Evolutionary conservation across 2,888 invertebrate species (phyloP).

Genomic region (Amaurobius ferox): DNA sequence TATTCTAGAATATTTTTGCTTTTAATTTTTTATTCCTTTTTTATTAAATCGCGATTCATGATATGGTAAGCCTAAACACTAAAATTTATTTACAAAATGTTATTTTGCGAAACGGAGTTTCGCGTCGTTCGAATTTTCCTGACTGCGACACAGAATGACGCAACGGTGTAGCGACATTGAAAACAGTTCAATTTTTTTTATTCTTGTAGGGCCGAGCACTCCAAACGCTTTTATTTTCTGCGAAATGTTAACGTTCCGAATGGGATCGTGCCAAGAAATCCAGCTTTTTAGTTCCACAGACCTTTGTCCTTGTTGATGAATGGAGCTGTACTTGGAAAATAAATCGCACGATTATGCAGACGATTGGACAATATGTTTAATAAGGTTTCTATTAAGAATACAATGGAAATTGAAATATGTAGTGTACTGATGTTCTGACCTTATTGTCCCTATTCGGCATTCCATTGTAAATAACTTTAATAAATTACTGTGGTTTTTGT

Average conservation of each 20-base stretch:
- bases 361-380: no score
- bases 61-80: no score
- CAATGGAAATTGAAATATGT: no score
- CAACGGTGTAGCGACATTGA: not conserved
- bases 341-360: not conserved
- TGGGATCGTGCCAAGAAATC: not conserved
- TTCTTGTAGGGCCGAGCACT: not conserved
- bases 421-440: no score
- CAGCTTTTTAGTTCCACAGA: not conserved
- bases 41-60: no score
- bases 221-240: not conserved
- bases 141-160: not conserved
- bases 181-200: not conserved
- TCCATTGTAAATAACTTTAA: no score
- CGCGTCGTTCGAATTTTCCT: not conserved
- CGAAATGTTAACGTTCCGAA: slow-evolving; percentile 20
- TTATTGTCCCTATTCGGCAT: no score
- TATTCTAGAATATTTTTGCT: no score
- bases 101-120: not conserved
- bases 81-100: no score
- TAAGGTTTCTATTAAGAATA: no score
- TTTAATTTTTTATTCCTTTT: no score
- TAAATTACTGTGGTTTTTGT: no score
- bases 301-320: not conserved
- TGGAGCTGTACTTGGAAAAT: not conserved